Percentiles rank a stretch among this genome's conserved stretches.
Conservation (phyloP, 2,113 vertebrate species). For the Silurus meridionalis region DNA sequence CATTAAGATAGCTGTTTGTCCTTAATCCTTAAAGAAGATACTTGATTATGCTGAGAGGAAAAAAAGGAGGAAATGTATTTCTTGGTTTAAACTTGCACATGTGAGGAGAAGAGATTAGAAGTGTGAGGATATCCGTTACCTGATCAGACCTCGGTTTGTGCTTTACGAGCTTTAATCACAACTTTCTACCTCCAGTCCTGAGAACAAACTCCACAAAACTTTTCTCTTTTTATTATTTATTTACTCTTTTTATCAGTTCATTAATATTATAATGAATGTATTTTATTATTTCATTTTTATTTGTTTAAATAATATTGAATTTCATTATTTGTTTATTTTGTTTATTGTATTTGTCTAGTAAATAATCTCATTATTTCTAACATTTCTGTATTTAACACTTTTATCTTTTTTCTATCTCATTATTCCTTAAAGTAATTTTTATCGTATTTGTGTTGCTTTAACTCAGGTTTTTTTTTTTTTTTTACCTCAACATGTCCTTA, state of each 20-base stretch:
- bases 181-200: not conserved
- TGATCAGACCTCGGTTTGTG: not conserved
- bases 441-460: too few relatives aligned
- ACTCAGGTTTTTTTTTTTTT: too few relatives aligned
- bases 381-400: too few relatives aligned
- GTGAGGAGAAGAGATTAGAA: slow-evolving; percentile 11
- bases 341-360: too few relatives aligned
- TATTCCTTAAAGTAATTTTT: too few relatives aligned
- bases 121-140: not conserved
- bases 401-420: too few relatives aligned
- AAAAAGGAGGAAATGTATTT: not conserved
- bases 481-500: not conserved
- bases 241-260: not conserved
- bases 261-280: not conserved
- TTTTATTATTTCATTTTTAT: not conserved
- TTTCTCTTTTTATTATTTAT: not conserved
- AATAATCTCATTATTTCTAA: not conserved
- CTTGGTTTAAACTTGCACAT: not conserved
- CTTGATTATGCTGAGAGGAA: not conserved
- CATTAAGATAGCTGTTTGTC: slow-evolving; percentile 6
- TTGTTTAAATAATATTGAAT: not conserved
- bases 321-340: not conserved
- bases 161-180: not conserved
- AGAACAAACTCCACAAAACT: not conserved
- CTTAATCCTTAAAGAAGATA: not conserved